A percentile compares a stretch with the other conserved stretches of the same genome.
Conservation (phyloP, 2,797 vertebrate species). For the Tragelaphus oryx region DNA sequence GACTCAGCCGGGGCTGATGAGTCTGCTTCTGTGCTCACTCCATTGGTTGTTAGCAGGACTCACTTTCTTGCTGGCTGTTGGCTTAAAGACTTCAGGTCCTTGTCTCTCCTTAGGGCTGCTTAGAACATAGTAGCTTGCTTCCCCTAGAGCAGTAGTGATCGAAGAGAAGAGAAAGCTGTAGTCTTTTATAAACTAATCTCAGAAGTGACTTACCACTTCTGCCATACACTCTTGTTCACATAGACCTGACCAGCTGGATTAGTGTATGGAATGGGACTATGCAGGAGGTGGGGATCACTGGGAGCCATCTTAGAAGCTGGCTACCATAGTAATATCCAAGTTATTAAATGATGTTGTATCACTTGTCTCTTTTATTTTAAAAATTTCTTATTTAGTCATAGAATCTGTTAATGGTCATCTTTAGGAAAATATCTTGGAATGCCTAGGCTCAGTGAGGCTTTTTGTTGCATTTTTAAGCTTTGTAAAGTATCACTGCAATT, state of each 20-base stretch:
- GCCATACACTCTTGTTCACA: not conserved
- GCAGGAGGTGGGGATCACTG: not conserved
- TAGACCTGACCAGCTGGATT: not conserved
- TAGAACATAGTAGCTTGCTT: not conserved
- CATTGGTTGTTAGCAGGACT: not conserved
- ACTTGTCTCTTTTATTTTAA: not conserved
- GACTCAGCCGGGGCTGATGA: not conserved
- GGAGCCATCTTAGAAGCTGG: not conserved
- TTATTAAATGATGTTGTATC: not conserved
- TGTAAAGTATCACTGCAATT: not conserved
- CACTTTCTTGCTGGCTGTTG: not conserved
- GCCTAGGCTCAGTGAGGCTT: not conserved
- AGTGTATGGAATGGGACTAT: not conserved
- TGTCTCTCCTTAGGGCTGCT: not conserved
- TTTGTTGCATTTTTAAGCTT: conserved; percentile 30
- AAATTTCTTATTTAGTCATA: conserved; percentile 27
- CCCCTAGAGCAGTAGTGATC: not conserved
- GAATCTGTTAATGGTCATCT: not conserved
- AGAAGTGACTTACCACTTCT: not conserved
- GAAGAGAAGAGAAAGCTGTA: not conserved
- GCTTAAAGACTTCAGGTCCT: not conserved
- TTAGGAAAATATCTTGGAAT: not conserved
- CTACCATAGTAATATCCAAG: not conserved
- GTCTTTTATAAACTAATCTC: conserved; percentile 13
- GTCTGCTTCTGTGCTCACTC: not conserved